These are phyloP conservation scores for Synanthedon formicaeformis DNA, from an alignment of 2,888 invertebrate species.

Conservation along the genomic window DNA sequence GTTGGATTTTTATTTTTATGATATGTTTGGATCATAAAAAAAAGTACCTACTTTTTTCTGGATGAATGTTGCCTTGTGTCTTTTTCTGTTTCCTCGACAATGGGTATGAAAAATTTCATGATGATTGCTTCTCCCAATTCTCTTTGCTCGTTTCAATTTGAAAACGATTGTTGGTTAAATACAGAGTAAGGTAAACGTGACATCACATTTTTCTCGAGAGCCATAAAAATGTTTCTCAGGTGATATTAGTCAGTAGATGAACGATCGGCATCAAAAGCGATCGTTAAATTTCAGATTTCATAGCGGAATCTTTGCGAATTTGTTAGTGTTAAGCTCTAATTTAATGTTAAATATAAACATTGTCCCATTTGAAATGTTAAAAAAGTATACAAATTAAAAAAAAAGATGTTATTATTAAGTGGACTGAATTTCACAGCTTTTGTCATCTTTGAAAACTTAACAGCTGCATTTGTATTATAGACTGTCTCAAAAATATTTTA, in stretches of 20 bases:
- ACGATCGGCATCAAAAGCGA: conserved; percentile 8
- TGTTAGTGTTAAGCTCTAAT: conserved; percentile 49
- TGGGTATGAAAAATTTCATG: too few species aligned
- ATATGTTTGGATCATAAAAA: too few species aligned
- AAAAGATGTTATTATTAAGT: background rate
- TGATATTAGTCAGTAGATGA: conserved; percentile 59
- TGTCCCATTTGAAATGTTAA: conserved; percentile 7
- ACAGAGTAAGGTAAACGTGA: too few species aligned
- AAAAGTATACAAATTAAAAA: background rate
- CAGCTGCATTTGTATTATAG: background rate
- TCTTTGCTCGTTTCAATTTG: too few species aligned
- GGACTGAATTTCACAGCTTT: conserved; percentile 15
- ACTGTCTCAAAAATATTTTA: background rate
- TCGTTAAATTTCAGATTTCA: conserved; percentile 31
- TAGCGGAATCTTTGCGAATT: conserved; percentile 48
- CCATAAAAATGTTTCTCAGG: conserved; percentile 19
- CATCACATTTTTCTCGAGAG: too few species aligned
- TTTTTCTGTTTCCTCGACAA: too few species aligned
- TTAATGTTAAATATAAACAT: conserved; percentile 22
- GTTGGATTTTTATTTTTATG: too few species aligned
- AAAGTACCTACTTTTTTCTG: too few species aligned
- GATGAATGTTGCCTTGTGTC: too few species aligned
- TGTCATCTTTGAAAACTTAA: conserved; percentile 1
- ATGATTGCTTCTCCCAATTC: too few species aligned
- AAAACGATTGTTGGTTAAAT: too few species aligned